Evolutionary conservation across 1,140 invertebrate genomes (phyloP).

Genomic region (Camponotus floridanus): DNA sequence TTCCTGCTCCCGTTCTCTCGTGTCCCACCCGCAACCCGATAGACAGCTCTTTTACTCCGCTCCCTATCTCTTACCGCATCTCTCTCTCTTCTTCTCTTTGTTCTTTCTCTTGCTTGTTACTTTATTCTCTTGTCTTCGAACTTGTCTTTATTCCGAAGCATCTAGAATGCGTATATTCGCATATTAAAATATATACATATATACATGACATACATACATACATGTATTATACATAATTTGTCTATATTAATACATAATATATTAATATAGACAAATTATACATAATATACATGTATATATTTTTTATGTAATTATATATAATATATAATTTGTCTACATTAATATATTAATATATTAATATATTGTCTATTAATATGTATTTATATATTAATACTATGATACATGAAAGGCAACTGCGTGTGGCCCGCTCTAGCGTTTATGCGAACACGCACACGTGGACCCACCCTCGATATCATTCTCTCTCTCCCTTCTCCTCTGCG

Average conservation of each 20-base stretch:
- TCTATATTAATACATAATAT: background rate
- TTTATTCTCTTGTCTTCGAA: slow-evolving; percentile 46
- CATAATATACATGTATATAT: background rate
- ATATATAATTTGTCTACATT: too few relatives aligned
- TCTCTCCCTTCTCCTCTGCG: slow-evolving; percentile 3
- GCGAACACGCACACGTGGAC: slow-evolving; percentile 2
- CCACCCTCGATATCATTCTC: background rate
- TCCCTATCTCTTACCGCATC: slow-evolving; percentile 14
- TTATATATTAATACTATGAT: background rate
- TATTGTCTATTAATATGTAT: too few relatives aligned
- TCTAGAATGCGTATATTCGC: slow-evolving; percentile 29
- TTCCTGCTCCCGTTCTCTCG: background rate
- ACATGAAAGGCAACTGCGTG: slow-evolving; percentile 28
- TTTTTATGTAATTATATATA: too few relatives aligned
- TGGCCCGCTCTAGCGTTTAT: slow-evolving; percentile 48
- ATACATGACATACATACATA: background rate
- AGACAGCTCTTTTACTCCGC: slow-evolving; percentile 40
- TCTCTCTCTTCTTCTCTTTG: background rate
- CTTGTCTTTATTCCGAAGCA: slow-evolving; percentile 49
- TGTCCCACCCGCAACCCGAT: background rate
- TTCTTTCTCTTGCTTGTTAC: slow-evolving; percentile 18
- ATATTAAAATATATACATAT: background rate
- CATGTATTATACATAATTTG: background rate
- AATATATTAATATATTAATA: too few relatives aligned
- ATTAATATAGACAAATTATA: background rate